phyloP scores from a whole-genome alignment of 2,797 vertebrate species.

The Serranus cabrilla region DNA sequence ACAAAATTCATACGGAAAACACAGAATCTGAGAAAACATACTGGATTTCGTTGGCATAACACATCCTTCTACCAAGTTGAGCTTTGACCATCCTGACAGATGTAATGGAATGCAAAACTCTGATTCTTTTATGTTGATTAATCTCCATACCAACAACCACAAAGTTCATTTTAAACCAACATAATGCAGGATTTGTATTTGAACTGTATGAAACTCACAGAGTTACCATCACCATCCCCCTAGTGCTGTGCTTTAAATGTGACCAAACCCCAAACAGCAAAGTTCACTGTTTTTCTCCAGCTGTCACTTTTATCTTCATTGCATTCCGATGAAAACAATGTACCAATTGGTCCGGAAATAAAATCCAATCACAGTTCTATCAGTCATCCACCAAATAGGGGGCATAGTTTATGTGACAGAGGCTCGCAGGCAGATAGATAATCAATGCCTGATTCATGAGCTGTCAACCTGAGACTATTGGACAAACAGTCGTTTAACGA shows the following conservation, averaged over 20 bases:
- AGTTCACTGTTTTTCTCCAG: neutral
- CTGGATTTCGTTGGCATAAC: too few species aligned
- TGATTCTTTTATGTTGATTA: neutral
- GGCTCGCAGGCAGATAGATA: slow-evolving; percentile 45
- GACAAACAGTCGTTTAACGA: slow-evolving; percentile 23
- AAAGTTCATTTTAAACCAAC: neutral
- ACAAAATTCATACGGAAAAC: too few species aligned
- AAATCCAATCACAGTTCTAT: slow-evolving; percentile 57
- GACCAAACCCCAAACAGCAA: neutral
- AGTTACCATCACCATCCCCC: neutral
- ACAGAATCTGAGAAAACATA: too few species aligned
- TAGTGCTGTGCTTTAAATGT: neutral
- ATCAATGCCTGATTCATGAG: slow-evolving; percentile 60
- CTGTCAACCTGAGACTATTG: slow-evolving; percentile 39
- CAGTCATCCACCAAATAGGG: slow-evolving; percentile 54
- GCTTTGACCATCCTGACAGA: too few species aligned
- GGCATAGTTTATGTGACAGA: slow-evolving; percentile 35
- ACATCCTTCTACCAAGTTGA: too few species aligned
- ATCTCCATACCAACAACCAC: neutral
- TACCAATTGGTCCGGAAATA: slow-evolving; percentile 53
- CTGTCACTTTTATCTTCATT: slow-evolving; percentile 12
- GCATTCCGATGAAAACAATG: slow-evolving; percentile 30
- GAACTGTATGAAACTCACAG: neutral
- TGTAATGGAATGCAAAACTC: slow-evolving; percentile 9
- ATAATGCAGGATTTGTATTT: neutral